Evolutionary conservation across 2,113 vertebrate species (phyloP), one percentile per base, ranked within the genome.

Genomic region (Heterochromis multidens): DNA sequence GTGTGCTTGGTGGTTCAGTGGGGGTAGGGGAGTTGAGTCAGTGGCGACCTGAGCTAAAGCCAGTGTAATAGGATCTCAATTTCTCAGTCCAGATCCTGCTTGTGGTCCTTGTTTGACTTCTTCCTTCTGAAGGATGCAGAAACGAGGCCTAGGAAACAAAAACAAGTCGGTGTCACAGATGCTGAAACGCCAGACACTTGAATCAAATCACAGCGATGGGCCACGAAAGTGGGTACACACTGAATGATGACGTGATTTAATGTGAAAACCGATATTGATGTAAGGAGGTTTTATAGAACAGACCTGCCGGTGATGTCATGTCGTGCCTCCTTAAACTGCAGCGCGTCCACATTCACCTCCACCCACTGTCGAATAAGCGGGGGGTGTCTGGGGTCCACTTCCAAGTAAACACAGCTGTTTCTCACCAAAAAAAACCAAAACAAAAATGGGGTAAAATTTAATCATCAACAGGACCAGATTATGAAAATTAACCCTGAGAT

Each of bases 341-440:
- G 95, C 4, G 37, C 72, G 16, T 94, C 87, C 37, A 91, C 77
- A 6, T 94, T 94, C 16, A 89, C 91, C 87, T 96, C 91, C 62
- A 97, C 95, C 97, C 97, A 98, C n/a, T 57, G 91, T 33, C 82
- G 88, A 60, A 99, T 94, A 77, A 97, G 95, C 29, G 84, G 70
- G 27, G 97, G 98, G 60, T 99, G 98, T 23, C 97, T 96, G 62
- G 97, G 97, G 79, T 99, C 98, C 78, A 98, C 97, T 93, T 99
- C 98, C 83, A 99, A 94, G 95, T 98, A 99, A 83, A 99, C 57
- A 3, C 94, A 97, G 12, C 99, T 99, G 93, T 84, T 82, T 13
- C 65, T 76, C 46, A 78, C 61, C 17, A 58, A 79, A 19, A 37
- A n/a, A 63, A 76, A 14, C 62, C 10, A 43, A 79, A 21, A 57